Percentiles rank a stretch among this genome's conserved stretches.
Conservation (phyloP, 2,797 vertebrate genomes). For the Limosa lapponica region DNA sequence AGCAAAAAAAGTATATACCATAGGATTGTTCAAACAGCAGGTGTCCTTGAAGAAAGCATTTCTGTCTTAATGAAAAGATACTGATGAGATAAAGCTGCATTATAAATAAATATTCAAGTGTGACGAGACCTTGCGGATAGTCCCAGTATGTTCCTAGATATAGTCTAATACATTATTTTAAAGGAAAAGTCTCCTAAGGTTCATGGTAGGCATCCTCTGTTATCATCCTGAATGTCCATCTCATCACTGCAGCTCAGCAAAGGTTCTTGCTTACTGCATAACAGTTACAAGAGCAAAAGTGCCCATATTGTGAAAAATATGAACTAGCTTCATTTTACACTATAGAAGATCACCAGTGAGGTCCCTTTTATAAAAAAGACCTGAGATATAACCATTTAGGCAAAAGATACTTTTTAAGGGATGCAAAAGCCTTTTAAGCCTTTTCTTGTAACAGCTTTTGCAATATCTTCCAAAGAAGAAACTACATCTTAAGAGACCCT, state of each 20-base stretch:
- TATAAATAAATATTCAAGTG: slow-evolving; percentile 31
- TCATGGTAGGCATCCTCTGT: background rate
- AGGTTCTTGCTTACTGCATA: background rate
- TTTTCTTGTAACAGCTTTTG: background rate
- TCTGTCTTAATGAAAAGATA: background rate
- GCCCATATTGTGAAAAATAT: background rate
- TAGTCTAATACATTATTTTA: background rate
- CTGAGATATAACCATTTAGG: background rate
- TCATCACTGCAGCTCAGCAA: background rate
- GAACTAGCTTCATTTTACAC: background rate
- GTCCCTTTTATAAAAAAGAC: background rate
- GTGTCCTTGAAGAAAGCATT: slow-evolving; percentile 16
- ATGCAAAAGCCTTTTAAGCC: background rate
- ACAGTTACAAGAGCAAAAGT: background rate
- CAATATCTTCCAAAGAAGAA: background rate
- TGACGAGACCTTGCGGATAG: background rate
- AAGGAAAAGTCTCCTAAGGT: background rate
- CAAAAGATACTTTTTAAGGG: background rate
- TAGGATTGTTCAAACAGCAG: background rate
- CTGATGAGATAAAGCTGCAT: background rate
- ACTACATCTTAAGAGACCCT: background rate
- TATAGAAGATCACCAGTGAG: background rate
- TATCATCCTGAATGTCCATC: background rate
- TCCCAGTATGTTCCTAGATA: background rate
- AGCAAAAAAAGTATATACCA: background rate